Evolutionary conservation across 2,113 vertebrate species (phyloP), one percentile per base, ranked within the genome.

Genomic region (Stigmatopora argus): DNA sequence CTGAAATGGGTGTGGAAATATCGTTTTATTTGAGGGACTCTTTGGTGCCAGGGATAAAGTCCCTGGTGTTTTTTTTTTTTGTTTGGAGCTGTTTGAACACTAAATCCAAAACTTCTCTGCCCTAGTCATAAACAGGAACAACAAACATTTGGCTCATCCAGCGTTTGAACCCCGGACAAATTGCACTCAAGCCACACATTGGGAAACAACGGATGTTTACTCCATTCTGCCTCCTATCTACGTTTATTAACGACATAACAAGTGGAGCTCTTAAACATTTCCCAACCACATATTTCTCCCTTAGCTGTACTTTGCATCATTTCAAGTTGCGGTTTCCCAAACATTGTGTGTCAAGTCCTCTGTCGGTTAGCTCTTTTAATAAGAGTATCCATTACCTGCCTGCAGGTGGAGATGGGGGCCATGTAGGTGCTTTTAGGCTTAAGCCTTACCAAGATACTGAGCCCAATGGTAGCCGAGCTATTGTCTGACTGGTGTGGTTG

Each of bases 401-500:
- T 81, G 76, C 77, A 83, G 77, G 81, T 66, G 80, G 80, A 75
- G 78, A 68, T 85, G 69, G 65, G 4, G 61, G 44, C 78, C 75
- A 73, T 52, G 68, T 66, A 53, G 71, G 72, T 74, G 81, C 84
- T 82, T 85, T 80, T 81, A 83, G 78, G 80, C 76, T 74, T 82
- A 80, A 82, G 70, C 81, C 65, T 77, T 70, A 71, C 76, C 73
- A 38, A 69, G 71, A 69, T 63, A 53, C 65, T 75, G 66, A 78
- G 83, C 83, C 88, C 84, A 80, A 34, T 45, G 66, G 62, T 41
- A 58, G 41, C 67, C 17, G 7, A 13, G 62, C 82, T 74, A 83
- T 89, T 89, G 88, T 89, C 64, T 83, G 83, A 81, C 79, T 83
- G 87, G 79, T 76, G 74, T 18, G 73, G 70, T 53, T 80, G 80